Evolutionary conservation across 2,888 invertebrate species (phyloP).

Genomic region (Drosophila ustulata): DNA sequence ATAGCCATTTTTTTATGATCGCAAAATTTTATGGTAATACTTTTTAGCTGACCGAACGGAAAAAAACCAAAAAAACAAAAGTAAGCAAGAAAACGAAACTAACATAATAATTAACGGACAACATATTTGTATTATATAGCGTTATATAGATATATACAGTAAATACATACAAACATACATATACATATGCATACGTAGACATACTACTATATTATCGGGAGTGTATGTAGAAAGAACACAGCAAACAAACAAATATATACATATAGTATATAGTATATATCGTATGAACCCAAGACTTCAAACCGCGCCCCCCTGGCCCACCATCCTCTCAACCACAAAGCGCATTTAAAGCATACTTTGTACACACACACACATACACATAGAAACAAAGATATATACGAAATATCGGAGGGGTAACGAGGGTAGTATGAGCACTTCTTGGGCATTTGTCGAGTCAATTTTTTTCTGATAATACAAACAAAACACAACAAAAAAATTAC

Average conservation of each 20-base stretch:
- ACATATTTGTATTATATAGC: slow-evolving; percentile 59
- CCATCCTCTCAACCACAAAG: slow-evolving; percentile 6
- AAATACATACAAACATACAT: slow-evolving; percentile 20
- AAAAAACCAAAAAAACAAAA: slow-evolving; percentile 17
- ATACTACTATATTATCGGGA: slow-evolving; percentile 17
- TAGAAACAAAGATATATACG: slow-evolving; percentile 7
- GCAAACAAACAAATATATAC: not conserved
- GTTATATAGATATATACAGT: slow-evolving; percentile 31
- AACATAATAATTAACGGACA: slow-evolving; percentile 34
- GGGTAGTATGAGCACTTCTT: slow-evolving; percentile 26
- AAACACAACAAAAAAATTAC: slow-evolving; percentile 6
- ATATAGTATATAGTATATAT: not conserved
- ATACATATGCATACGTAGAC: slow-evolving; percentile 7
- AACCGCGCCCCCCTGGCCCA: slow-evolving; percentile 5
- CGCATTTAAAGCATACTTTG: slow-evolving; percentile 13
- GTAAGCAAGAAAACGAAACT: slow-evolving; percentile 6
- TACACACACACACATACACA: slow-evolving; percentile 3
- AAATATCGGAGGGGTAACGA: not conserved
- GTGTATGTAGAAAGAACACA: slow-evolving; percentile 34
- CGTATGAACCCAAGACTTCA: slow-evolving; percentile 5
- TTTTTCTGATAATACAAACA: slow-evolving; percentile 19
- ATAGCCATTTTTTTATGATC: slow-evolving; percentile 57
- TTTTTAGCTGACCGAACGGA: slow-evolving; percentile 46
- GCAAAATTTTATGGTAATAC: slow-evolving; percentile 53
- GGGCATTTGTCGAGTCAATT: slow-evolving; percentile 46